A percentile compares a stretch with the other conserved stretches of the same genome.
Conservation (phyloP, 2,888 invertebrate species). For the Aelia acuminata region DNA sequence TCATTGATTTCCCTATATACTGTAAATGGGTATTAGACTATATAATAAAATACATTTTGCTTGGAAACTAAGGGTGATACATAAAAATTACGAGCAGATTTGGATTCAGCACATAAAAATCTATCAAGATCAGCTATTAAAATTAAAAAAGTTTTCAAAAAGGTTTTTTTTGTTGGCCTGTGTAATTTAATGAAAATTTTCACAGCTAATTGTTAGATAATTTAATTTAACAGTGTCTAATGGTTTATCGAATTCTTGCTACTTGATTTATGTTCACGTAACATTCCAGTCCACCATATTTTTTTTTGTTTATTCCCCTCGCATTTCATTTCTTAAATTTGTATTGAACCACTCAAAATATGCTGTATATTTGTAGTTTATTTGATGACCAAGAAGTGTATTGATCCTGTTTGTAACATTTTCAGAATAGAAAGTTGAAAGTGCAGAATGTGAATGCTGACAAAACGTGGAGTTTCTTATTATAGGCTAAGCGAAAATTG, state of each 20-base stretch:
- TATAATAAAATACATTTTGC: no score
- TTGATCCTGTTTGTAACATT: background rate
- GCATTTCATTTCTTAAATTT: background rate
- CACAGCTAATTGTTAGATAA: background rate
- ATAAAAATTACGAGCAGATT: no score
- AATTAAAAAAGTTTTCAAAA: no score
- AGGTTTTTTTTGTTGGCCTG: no score
- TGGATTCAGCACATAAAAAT: no score
- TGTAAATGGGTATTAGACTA: no score
- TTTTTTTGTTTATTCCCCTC: background rate
- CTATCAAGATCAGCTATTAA: no score
- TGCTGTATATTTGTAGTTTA: no score
- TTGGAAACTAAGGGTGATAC: no score
- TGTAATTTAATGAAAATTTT: no score
- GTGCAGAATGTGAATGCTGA: background rate
- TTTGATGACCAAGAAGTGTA: background rate
- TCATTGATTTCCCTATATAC: no score
- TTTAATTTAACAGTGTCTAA: background rate
- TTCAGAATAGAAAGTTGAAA: conserved; percentile 3
- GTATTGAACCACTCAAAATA: background rate
- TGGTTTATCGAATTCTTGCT: background rate
- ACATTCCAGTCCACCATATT: background rate
- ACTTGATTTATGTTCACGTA: background rate
- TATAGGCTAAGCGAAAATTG: background rate
- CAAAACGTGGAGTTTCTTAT: background rate